Evolutionary conservation across 37 sponge, comb jelly and placozoan species (phyloP), one percentile per base, ranked within the genome.

Genomic region (Oscarella lobularis): DNA sequence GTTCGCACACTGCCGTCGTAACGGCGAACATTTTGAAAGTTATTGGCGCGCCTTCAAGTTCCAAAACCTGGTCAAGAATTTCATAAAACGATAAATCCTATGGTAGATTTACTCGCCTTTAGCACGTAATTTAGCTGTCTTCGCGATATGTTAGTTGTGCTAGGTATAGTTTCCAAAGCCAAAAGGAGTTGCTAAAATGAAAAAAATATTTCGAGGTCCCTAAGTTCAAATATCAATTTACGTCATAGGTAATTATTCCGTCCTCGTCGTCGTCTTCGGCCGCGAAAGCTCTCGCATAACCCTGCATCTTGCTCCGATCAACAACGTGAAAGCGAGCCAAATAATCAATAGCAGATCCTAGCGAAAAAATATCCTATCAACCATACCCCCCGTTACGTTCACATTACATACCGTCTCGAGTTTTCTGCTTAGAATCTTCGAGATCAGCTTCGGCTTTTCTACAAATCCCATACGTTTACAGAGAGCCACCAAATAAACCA

Each of bases 1-100:
- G 71, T 20, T 68, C 71, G 31, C 71, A 68, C 71, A 68, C 5
- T 14, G 71, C 6, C 33, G 29, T 34, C 33, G 31, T 34, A 20
- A 68, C 71, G 31, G 71, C 71, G 31, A 68, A 68, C 29, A 68
- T 5, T 14, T 20, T 5, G 71, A 68, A 68, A 14, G n/a, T 68
- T 5, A 68, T 68, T 34, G 6, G 71, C 5, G 6, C 71, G 33
- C 31, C 5, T 68, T 68, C 71, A 32, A 68, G 31, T 5, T 29
- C 71, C 31, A 14, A 68, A 32, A 68, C 6, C 71, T 4, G 6
- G 31, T 34, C 29, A 68, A 20, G 31, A 68, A 4, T 4, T 20
- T 5, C 71, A 68, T 35, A 5, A 5, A 68, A 5, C 5, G 33
- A 68, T 4, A 14, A 35, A 30, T 5, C 6, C 71, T 34, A 5